Evolutionary conservation across 1,140 invertebrate genomes (phyloP).

Genomic region (Choristoneura fumiferana): DNA sequence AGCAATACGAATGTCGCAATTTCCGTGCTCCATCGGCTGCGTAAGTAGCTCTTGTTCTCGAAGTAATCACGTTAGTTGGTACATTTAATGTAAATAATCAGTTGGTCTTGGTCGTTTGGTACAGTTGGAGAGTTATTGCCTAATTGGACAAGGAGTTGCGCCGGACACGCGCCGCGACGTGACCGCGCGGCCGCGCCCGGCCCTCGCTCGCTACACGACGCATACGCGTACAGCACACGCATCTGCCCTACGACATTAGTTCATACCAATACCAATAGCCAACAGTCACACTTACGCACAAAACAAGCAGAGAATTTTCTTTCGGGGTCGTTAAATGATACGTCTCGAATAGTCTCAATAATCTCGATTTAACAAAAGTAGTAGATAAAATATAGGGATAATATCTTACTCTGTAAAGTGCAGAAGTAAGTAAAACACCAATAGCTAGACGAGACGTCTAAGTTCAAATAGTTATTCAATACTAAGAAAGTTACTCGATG

Average conservation of each 20-base stretch:
- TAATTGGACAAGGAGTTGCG: neutral
- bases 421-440: conserved; percentile 65
- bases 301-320: conserved; percentile 45
- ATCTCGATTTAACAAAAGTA: neutral
- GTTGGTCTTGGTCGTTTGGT: neutral
- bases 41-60: conserved; percentile 18
- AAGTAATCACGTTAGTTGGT: conserved; percentile 8
- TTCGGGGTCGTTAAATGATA: conserved; percentile 52
- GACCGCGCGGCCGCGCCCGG: neutral
- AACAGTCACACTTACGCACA: conserved; percentile 60
- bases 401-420: conserved; percentile 41
- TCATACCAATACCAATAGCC: conserved; percentile 10
- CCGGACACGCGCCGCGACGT: neutral
- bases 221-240: no score
- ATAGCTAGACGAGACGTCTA: conserved; percentile 64
- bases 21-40: conserved; percentile 45
- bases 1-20: conserved; percentile 58
- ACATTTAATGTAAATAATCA: conserved; percentile 11
- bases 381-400: conserved; percentile 10
- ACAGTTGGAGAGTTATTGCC: neutral
- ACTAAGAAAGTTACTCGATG: conserved; percentile 3
- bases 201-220: no score
- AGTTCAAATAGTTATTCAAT: conserved; percentile 25
- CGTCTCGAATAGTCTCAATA: conserved; percentile 21
- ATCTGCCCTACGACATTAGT: neutral